phyloP scores from a whole-genome alignment of 2,888 invertebrate species.

The Cheilosia pagana region DNA sequence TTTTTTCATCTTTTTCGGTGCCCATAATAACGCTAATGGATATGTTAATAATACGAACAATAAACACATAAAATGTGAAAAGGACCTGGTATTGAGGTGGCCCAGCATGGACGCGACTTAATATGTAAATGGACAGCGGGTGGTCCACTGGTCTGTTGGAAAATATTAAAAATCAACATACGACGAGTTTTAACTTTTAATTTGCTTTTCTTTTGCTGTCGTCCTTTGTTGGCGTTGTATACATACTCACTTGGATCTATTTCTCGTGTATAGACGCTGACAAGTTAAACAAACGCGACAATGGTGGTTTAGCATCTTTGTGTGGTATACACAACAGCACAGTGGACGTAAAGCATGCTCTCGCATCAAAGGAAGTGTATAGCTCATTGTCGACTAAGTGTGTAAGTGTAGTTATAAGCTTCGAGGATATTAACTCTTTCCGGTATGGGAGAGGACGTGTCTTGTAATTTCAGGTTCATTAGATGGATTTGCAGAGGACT shows the following conservation, averaged over 20 bases:
- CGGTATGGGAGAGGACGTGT: constrained; percentile 18
- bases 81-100: constrained; percentile 32
- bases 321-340: background rate
- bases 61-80: constrained; percentile 52
- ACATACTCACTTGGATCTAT: constrained; percentile 1
- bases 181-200: constrained; percentile 18
- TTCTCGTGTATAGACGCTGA: constrained; percentile 19
- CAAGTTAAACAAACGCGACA: constrained; percentile 46
- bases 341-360: constrained; percentile 16
- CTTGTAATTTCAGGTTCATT: constrained; percentile 19
- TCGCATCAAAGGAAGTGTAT: constrained; percentile 44
- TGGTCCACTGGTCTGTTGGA: constrained; percentile 34
- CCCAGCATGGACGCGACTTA: constrained; percentile 62
- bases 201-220: constrained; percentile 1
- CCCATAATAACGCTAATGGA: constrained; percentile 72
- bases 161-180: constrained; percentile 43
- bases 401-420: constrained; percentile 16
- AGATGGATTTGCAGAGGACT: constrained; percentile 14
- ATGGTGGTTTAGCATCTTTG: constrained; percentile 11
- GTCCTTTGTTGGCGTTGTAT: constrained; percentile 32
- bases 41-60: constrained; percentile 68
- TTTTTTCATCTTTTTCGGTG: constrained; percentile 14
- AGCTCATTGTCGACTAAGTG: constrained; percentile 40
- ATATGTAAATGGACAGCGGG: constrained; percentile 72
- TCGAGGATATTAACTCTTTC: constrained; percentile 47